A percentile compares a stretch with the other conserved stretches of the same genome.
phyloP scores from a whole-genome alignment of 2,113 vertebrate genomes.

The Isurus oxyrinchus region DNA sequence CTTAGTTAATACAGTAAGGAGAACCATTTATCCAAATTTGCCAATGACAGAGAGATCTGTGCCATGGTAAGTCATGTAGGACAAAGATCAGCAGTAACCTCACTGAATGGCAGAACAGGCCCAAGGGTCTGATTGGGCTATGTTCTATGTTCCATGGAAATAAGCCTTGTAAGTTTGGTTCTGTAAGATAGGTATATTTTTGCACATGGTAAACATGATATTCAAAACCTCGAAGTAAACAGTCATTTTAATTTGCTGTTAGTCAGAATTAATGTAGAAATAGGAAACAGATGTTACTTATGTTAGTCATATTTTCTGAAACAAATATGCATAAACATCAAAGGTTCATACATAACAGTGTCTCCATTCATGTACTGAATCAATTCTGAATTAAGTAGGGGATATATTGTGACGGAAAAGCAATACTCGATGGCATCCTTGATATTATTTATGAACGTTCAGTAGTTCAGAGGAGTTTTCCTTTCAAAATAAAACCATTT shows the following conservation, averaged over 20 bases:
- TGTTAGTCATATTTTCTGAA: not conserved
- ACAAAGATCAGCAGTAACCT: not conserved
- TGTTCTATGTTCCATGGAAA: not conserved
- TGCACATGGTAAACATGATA: not conserved
- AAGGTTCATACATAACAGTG: not conserved
- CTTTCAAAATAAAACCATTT: not conserved
- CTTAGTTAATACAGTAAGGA: not conserved
- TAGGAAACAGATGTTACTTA: not conserved
- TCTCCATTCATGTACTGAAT: not conserved
- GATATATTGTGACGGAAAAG: not conserved
- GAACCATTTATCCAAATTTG: not conserved
- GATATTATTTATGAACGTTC: not conserved
- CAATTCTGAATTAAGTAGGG: constrained; percentile 5
- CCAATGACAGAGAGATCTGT: not conserved
- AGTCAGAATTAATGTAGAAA: not conserved
- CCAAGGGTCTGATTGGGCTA: not conserved
- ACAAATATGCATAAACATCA: constrained; percentile 3
- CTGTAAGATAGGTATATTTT: not conserved
- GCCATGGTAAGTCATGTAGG: not conserved
- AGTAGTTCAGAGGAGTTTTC: not conserved
- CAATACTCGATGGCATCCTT: not conserved
- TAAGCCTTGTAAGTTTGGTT: not conserved
- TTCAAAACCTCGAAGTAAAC: not conserved
- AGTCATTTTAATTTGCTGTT: not conserved
- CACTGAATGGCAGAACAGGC: not conserved